Base-by-base conservation (phyloP, 1,140 invertebrate species). In the Calycopis cecrops region DNA sequence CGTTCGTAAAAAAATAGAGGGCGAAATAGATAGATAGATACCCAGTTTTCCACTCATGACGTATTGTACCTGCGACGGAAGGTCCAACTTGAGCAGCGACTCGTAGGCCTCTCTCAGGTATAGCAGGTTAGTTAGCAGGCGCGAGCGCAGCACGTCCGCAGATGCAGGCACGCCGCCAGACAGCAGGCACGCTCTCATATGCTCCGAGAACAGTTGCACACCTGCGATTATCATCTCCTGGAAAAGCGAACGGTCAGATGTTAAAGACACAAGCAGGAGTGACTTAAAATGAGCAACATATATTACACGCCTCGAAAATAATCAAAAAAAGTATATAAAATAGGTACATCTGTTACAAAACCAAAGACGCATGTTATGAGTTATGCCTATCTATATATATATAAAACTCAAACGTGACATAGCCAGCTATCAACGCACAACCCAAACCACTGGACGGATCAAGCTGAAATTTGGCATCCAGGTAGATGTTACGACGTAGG, bases 161-260 rank as follows among this genome's bases (percentile, higher is more conserved):
- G 35, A 37, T 37, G 9, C 40, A 28, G 21, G 16, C 14, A 6
- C 40, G 9, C 40, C 14, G 40, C 40, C n/a, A 28, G 63, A 17
- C 57, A 83, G 38, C 37, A 85, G 59, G 40, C 81, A 85, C 10
- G 63, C 48, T 3, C 82, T 73, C 79, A 81, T 80, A 54, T 85
- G 77, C 49, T 63, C 59, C 3, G 76, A 73, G 67, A 83, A 85
- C 50, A 73, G 44, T 56, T 82, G 71, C 56, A 85, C 81, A 9
- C 63, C 70, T 10, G 73, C 68, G 67, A 82, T 85, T 70, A 85
- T 85, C 79, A 85, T 82, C 44, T 79, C 76, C 81, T 85, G 70
- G 0, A 50, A 54, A 54, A 14, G 14, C 44, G 18, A 18, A 9
- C 38, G 34, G 17, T 48, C 3, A 21, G 7, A 21, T n/a, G 18